Conservation (phyloP, 2,888 invertebrate genomes). For the Pristionchus fissidentatus region DNA sequence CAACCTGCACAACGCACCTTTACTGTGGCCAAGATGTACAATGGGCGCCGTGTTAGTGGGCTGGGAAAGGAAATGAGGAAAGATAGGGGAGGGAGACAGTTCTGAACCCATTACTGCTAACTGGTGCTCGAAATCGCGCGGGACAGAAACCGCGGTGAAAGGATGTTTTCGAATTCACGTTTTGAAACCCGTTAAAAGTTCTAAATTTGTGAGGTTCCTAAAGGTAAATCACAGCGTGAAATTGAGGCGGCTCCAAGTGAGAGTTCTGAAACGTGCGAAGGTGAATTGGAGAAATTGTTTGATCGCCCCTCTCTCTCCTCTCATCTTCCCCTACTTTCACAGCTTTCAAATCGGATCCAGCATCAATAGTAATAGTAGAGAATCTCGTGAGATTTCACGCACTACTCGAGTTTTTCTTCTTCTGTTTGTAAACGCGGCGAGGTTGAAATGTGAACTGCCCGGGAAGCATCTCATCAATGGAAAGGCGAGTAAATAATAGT, state of each 20-base stretch:
- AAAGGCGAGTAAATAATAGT: no score
- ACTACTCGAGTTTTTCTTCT: no score
- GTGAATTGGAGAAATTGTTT: slow-evolving; percentile 7
- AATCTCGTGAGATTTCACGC: slow-evolving; percentile 38
- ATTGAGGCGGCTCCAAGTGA: slow-evolving; percentile 1
- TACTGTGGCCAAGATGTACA: background rate
- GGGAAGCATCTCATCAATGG: no score
- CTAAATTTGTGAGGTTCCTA: no score
- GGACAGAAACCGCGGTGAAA: no score
- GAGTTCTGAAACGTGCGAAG: slow-evolving; percentile 1
- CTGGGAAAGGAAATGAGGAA: slow-evolving; percentile 16
- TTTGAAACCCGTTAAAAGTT: no score
- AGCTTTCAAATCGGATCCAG: background rate
- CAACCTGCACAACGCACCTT: background rate
- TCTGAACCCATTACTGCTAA: background rate
- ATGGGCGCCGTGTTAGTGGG: background rate
- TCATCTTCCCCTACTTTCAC: slow-evolving; percentile 6
- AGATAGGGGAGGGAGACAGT: background rate
- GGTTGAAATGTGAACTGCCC: no score
- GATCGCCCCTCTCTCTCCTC: slow-evolving; percentile 17
- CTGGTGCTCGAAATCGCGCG: background rate
- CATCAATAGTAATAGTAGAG: background rate
- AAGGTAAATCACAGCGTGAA: slow-evolving; percentile 22
- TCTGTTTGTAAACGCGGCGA: slow-evolving; percentile 37
- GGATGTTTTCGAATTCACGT: no score